phyloP scores from a whole-genome alignment of 2,113 vertebrate species.

The Serinus canaria region DNA sequence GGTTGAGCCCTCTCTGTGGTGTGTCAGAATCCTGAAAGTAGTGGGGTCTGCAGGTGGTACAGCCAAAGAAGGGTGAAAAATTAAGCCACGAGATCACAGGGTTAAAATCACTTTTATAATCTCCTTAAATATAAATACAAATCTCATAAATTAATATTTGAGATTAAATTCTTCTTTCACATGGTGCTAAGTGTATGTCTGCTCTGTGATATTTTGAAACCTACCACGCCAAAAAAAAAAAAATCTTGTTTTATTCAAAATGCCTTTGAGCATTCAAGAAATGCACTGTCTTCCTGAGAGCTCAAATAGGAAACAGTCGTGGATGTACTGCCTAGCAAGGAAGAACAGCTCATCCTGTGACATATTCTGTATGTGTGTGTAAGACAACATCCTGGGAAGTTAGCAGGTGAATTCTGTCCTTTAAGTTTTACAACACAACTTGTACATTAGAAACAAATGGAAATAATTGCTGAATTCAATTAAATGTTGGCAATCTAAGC shows the following conservation, averaged over 20 bases:
- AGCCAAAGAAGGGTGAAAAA: neutral
- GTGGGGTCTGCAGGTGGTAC: neutral
- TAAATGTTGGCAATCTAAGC: neutral
- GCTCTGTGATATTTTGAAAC: neutral
- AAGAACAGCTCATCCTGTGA: neutral
- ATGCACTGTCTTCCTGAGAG: neutral
- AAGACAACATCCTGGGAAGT: neutral
- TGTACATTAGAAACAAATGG: neutral
- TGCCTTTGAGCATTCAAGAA: neutral
- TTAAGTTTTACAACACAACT: neutral
- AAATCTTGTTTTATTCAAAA: neutral
- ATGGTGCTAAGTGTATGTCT: neutral
- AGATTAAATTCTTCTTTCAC: neutral
- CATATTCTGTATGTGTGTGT: neutral
- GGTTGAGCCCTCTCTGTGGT: neutral
- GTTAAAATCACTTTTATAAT: neutral
- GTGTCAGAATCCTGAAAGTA: neutral
- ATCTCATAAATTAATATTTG: neutral
- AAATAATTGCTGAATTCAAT: neutral
- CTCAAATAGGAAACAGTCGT: neutral
- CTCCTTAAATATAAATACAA: neutral
- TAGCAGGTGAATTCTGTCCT: neutral
- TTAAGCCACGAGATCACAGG: neutral
- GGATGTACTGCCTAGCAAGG: neutral
- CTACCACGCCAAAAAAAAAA: neutral